These are phyloP conservation scores for Rhamphomyia laevipes DNA, from an alignment of 2,888 invertebrate species.

Conservation along the genomic window DNA sequence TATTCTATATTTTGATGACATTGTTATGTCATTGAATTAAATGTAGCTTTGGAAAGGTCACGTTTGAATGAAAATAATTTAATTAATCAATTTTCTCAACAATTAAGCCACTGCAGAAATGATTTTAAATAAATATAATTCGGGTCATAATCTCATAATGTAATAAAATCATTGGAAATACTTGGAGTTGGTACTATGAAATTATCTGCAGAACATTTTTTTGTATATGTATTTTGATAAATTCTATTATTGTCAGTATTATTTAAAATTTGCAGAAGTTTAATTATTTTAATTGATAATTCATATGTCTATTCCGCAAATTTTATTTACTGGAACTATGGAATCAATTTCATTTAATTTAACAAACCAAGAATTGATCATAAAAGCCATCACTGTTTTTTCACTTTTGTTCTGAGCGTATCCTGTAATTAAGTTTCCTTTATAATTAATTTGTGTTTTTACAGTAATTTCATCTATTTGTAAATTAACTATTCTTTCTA, in stretches of 20 bases:
- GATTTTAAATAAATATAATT: too few relatives aligned
- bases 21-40: too few relatives aligned
- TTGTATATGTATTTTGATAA: constrained; percentile 2
- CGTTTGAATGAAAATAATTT: too few relatives aligned
- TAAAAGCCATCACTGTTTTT: too few relatives aligned
- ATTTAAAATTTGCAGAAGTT: not conserved
- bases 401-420: not conserved
- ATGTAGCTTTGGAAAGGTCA: too few relatives aligned
- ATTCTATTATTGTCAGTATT: not conserved
- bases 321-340: not conserved
- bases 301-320: not conserved
- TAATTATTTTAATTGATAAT: not conserved
- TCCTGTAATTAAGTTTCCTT: not conserved
- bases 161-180: not conserved
- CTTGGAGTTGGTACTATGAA: not conserved
- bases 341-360: not conserved
- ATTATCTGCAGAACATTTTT: not conserved
- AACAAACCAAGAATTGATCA: not conserved
- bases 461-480: constrained; percentile 1
- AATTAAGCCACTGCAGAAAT: too few relatives aligned
- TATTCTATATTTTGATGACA: too few relatives aligned
- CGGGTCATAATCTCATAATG: not conserved
- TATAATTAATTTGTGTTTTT: constrained; percentile 1
- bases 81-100: too few relatives aligned
- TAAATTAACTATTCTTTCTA: not conserved